Evolutionary conservation across 2,888 invertebrate species (phyloP), one percentile per base, ranked within the genome.

Genomic region (Boloria euphrosyne): DNA sequence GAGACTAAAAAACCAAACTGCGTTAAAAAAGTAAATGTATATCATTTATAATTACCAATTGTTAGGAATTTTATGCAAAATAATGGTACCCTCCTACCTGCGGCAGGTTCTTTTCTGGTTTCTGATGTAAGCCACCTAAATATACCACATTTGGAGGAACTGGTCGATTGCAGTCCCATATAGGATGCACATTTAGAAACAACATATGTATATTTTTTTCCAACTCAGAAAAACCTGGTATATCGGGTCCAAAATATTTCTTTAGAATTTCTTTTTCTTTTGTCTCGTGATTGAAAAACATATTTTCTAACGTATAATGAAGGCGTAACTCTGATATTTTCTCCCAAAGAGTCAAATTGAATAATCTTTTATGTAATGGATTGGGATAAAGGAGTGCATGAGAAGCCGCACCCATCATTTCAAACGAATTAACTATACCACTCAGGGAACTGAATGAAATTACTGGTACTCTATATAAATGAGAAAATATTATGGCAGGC

Each of bases 51-150:
- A 46, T n/a, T 53, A 60, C 17, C 38, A 4, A 50, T 38, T 54
- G 16, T 16, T 54, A 10, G 13, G 16, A 1, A 16, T 4, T 49
- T 47, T 47, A 47, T 47, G n/a, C 16, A n/a, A 22, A 13, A 13
- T 13, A 22, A 27, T n/a, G n/a, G 3, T 14, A 6, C 31, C 3
- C 0, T 16, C 18, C 13, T 78, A 87, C 89, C 78, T 82, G 71
- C 6, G 87, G 86, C 59, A 92, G 71, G 6, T 81, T 74, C 58
- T 83, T 78, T 6, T 75, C 60, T 4, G 78, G 75, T 18, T 75
- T 75, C 47, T 83, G 76, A 65, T 89, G 88, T 55, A 86, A 75
- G n/a, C 89, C 89, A 43, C 89, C 88, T 62, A 89, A 79, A 60
- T 81, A 83, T 4, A 91, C 69, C 13, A 87, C 75, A 66, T 78